These are phyloP conservation scores for Drosophila anomelani DNA, from an alignment of 2,888 invertebrate genomes.

Conservation along the genomic window DNA sequence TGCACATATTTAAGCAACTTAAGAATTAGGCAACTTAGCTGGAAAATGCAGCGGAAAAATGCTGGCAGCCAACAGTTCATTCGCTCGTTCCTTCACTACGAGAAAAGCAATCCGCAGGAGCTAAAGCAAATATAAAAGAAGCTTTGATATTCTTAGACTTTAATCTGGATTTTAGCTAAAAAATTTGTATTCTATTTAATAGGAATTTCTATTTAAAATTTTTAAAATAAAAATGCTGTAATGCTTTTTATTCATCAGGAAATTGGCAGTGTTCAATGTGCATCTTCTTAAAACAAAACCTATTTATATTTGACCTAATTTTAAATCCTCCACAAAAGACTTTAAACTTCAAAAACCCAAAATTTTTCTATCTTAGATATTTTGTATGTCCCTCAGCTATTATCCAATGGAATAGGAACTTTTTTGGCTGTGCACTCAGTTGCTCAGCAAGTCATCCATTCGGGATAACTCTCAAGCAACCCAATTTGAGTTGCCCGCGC, in stretches of 20 bases:
- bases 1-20: conserved; percentile 71
- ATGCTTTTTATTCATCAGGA: too few relatives aligned
- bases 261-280: not conserved
- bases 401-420: not conserved
- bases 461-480: conserved; percentile 59
- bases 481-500: conserved; percentile 71
- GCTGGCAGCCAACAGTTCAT: conserved; percentile 29
- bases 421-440: conserved; percentile 9
- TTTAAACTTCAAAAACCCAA: not conserved
- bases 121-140: not conserved
- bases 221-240: too few relatives aligned
- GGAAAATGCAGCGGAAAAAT: conserved; percentile 57
- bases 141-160: not conserved
- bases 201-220: not conserved
- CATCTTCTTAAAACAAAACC: not conserved
- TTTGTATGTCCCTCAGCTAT: not conserved
- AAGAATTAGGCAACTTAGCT: conserved; percentile 63
- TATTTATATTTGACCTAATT: not conserved
- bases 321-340: not conserved
- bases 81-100: conserved; percentile 14
- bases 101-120: too few relatives aligned
- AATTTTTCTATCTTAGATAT: not conserved
- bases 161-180: too few relatives aligned
- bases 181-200: not conserved
- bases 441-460: conserved; percentile 51